Base-by-base conservation (phyloP, 2,113 vertebrate genomes). In the Nerophis ophidion region DNA sequence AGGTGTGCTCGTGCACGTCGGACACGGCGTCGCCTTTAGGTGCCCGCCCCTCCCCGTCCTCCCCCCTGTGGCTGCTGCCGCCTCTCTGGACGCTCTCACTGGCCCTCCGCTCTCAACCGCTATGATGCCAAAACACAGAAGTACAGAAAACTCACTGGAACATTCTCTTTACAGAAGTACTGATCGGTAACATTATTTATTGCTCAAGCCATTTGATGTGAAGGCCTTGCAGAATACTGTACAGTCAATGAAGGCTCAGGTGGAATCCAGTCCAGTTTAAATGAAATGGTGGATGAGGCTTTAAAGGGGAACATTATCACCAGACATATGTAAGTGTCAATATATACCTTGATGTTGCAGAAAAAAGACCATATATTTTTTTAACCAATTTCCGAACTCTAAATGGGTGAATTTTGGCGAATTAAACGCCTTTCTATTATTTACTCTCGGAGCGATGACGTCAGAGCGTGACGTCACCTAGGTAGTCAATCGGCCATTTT, bases 1-100 rank as follows among this genome's bases (percentile, higher is more conserved):
- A 96, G 70, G 93, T 96, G 51, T 98, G 96, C 65, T 95, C 97
- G 50, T 98, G 96, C 75, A 93, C 93, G 58, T 95, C 93, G 0
- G 84, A 86, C 52, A 78, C 78, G 0, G 74, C 87, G 5, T 8
- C 52, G 0, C 71, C 86, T 0, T n/a, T 70, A 6, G n/a, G 81
- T 9, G 55, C 12, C 10, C 74, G 47, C 2, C 59, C 63, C 59
- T 9, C 56, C 4, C 74, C 65, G 0, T 72, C n/a, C n/a, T n/a
- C 83, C 7, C 70, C 77, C 33, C 0, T 73, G 34, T 84, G 87
- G 9, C 0, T 76, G 10, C 73, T 89, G 61, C 16, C 53, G 0
- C 42, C 80, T 0, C 34, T 89, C 56, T 93, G 92, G 92, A 91
- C 81, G 13, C 68, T 90, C 8, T 65, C 77, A 1, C 74, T 60